Evolutionary conservation across 1,140 invertebrate genomes (phyloP).

Genomic region (Neocloeon triangulifer): DNA sequence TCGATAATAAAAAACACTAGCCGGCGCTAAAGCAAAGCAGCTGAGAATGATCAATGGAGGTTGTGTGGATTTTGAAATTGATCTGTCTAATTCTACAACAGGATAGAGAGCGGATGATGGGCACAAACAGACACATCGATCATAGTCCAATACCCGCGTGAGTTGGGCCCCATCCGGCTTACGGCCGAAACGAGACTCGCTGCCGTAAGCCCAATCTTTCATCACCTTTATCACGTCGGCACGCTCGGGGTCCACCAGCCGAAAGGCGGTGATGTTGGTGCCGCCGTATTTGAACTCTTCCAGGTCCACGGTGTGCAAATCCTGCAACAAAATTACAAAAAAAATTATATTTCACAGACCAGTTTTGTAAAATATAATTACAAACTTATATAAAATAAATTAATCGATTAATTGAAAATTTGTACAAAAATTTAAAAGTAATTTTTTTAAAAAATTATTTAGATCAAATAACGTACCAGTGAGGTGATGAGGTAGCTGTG

Average conservation of each 20-base stretch:
- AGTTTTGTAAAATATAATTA: neutral
- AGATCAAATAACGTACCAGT: constrained; percentile 31
- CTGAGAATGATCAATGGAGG: no score
- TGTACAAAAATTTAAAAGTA: no score
- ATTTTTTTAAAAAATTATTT: no score
- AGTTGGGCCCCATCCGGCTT: constrained; percentile 30
- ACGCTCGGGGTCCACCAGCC: constrained; percentile 55
- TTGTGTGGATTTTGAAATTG: no score
- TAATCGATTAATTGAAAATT: no score
- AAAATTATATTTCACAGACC: neutral
- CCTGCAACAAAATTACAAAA: constrained; percentile 23
- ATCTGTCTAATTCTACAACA: neutral
- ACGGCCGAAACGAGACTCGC: constrained; percentile 35
- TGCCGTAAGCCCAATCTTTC: constrained; percentile 50
- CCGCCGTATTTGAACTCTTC: constrained; percentile 86
- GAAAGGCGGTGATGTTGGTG: constrained; percentile 77
- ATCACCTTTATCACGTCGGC: constrained; percentile 49
- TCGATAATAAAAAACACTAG: no score
- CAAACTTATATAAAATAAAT: no score
- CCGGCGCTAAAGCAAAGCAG: no score
- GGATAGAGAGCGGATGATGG: neutral
- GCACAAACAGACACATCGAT: neutral
- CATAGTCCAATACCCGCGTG: constrained; percentile 2
- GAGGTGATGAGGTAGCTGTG: constrained; percentile 81
- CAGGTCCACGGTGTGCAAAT: constrained; percentile 70